Conservation (phyloP, 1,140 invertebrate genomes). For the Diachasma alloeum region DNA sequence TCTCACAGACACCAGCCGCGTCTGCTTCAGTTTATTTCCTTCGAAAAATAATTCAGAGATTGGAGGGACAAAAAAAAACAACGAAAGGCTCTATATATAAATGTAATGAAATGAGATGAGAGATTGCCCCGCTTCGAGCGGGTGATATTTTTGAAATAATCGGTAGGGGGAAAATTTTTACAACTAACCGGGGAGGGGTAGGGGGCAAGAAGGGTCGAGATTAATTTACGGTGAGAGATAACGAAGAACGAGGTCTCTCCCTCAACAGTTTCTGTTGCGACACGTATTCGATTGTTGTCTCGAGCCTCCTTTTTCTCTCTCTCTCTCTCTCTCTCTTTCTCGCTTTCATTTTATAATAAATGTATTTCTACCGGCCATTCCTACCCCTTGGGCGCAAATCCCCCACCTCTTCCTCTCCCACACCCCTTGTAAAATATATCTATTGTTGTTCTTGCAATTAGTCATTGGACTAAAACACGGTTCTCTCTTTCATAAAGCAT, state of each 20-base stretch:
- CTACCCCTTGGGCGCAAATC: constrained; percentile 1
- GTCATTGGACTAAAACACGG: constrained; percentile 56
- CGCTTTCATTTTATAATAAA: constrained; percentile 50
- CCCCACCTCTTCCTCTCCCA: constrained; percentile 39
- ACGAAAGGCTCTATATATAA: background rate
- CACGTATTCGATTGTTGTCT: constrained; percentile 59
- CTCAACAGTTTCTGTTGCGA: constrained; percentile 19
- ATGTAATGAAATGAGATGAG: background rate
- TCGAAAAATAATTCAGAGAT: background rate
- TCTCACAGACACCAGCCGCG: background rate
- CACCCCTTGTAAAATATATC: constrained; percentile 55
- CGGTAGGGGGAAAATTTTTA: constrained; percentile 32
- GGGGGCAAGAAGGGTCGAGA: constrained; percentile 42
- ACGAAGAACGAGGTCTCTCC: constrained; percentile 48
- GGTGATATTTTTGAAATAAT: constrained; percentile 51
- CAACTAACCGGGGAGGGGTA: constrained; percentile 14
- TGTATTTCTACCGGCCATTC: constrained; percentile 52
- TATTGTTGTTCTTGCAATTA: constrained; percentile 64
- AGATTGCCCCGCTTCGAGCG: background rate
- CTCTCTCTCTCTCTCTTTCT: constrained; percentile 1
- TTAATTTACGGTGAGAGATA: constrained; percentile 63
- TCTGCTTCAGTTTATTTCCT: background rate
- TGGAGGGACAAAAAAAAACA: background rate
- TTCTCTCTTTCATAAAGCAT: background rate
- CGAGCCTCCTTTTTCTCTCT: constrained; percentile 17